Percentiles rank a stretch among this genome's conserved stretches.
Conservation (phyloP, 2,797 vertebrate genomes). For the Cheirogaleus major region DNA sequence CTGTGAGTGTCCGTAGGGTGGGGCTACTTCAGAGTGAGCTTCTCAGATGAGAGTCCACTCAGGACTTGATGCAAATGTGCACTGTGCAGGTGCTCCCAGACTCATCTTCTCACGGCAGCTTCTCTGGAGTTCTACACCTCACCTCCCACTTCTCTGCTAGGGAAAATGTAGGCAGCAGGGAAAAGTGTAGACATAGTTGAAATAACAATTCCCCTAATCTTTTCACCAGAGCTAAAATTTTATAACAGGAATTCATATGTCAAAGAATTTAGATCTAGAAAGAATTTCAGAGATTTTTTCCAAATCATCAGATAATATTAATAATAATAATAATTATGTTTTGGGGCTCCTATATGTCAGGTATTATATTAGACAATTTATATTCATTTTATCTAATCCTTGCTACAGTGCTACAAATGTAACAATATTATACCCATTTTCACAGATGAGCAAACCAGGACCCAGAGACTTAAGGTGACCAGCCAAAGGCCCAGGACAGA, state of each 20-base stretch:
- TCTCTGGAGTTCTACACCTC: not conserved
- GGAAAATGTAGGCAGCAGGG: not conserved
- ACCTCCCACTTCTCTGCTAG: not conserved
- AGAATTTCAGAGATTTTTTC: not conserved
- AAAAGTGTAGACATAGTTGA: not conserved
- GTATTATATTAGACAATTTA: not conserved
- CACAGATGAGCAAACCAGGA: not conserved
- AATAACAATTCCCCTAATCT: not conserved
- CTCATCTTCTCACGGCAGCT: not conserved
- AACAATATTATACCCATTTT: not conserved
- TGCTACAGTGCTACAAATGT: not conserved
- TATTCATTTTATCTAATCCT: not conserved
- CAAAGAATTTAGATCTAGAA: slow-evolving; percentile 1
- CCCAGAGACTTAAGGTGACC: not conserved
- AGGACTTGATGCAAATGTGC: not conserved
- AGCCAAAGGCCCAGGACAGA: not conserved
- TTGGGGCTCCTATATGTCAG: not conserved
- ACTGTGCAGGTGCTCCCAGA: not conserved
- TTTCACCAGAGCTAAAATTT: not conserved
- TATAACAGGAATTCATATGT: not conserved
- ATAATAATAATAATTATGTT: not conserved
- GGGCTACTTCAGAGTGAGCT: not conserved
- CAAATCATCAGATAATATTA: not conserved
- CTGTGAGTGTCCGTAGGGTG: slow-evolving; percentile 87
- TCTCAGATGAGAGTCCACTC: not conserved